A percentile compares a stretch with the other conserved stretches of the same genome.
phyloP scores from a whole-genome alignment of 2,888 invertebrate genomes.

The Limulus polyphemus region DNA sequence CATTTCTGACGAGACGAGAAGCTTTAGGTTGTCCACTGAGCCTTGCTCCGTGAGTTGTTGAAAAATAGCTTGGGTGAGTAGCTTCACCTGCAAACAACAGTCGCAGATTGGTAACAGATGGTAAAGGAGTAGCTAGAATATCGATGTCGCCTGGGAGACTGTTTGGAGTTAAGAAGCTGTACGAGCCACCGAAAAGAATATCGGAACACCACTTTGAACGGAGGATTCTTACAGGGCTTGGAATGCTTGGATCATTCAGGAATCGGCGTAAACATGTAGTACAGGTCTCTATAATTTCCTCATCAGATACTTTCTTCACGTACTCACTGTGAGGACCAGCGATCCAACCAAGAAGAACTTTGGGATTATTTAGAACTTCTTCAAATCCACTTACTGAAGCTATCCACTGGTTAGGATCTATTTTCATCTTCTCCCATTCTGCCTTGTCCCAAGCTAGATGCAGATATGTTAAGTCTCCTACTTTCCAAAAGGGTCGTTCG shows the following conservation, averaged over 20 bases:
- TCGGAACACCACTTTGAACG: slow-evolving; percentile 9
- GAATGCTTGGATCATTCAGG: slow-evolving; percentile 2
- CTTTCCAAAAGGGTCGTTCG: slow-evolving; percentile 49
- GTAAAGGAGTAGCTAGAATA: slow-evolving; percentile 36
- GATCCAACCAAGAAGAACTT: slow-evolving; percentile 57
- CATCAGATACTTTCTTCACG: slow-evolving; percentile 48
- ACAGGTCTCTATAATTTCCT: slow-evolving; percentile 44
- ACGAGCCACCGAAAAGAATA: background rate
- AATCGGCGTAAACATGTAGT: slow-evolving; percentile 1
- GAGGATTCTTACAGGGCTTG: slow-evolving; percentile 9
- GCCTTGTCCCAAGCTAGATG: slow-evolving; percentile 12
- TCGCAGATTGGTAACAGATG: slow-evolving; percentile 16
- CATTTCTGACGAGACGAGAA: slow-evolving; percentile 30
- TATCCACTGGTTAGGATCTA: slow-evolving; percentile 23
- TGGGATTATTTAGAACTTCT: slow-evolving; percentile 49
- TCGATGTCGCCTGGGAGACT: slow-evolving; percentile 29
- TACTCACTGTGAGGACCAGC: slow-evolving; percentile 48
- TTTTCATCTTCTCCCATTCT: slow-evolving; percentile 44
- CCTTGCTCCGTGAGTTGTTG: slow-evolving; percentile 58
- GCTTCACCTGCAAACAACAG: slow-evolving; percentile 36
- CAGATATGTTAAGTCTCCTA: slow-evolving; percentile 4
- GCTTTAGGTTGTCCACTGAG: slow-evolving; percentile 63
- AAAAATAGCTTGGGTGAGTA: slow-evolving; percentile 42
- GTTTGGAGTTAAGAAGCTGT: background rate
- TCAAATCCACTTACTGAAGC: slow-evolving; percentile 43